Evolutionary conservation across 2,888 invertebrate genomes (phyloP).

Genomic region (Drosophila paranaensis): DNA sequence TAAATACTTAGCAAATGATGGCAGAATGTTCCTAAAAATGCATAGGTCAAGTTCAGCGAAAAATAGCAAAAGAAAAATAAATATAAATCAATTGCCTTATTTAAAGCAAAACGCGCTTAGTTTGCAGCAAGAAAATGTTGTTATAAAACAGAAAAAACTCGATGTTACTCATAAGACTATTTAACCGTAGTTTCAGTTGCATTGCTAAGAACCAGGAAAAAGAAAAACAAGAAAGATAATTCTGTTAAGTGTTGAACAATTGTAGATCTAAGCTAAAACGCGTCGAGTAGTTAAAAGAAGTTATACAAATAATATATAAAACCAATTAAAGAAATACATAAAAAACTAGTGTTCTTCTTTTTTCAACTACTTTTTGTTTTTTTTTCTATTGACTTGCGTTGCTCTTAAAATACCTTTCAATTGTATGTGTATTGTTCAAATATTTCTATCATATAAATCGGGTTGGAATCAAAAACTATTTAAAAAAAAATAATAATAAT

Average conservation of each 20-base stretch:
- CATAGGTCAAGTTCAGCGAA: slow-evolving; percentile 38
- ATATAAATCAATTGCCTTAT: slow-evolving; percentile 64
- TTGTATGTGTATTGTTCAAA: slow-evolving; percentile 61
- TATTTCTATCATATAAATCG: slow-evolving; percentile 76
- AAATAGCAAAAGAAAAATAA: slow-evolving; percentile 9
- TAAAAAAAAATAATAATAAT: slow-evolving; percentile 1
- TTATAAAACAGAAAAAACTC: slow-evolving; percentile 39
- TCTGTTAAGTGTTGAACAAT: slow-evolving; percentile 50
- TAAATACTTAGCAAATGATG: slow-evolving; percentile 55
- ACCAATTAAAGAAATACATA: slow-evolving; percentile 30
- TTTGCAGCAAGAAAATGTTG: slow-evolving; percentile 66
- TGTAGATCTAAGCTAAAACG: slow-evolving; percentile 52
- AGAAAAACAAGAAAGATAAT: slow-evolving; percentile 18
- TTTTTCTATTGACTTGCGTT: slow-evolving; percentile 43
- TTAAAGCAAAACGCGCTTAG: slow-evolving; percentile 73
- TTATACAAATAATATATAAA: slow-evolving; percentile 48
- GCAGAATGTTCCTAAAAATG: slow-evolving; percentile 71
- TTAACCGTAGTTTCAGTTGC: slow-evolving; percentile 28
- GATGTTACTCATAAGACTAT: slow-evolving; percentile 48
- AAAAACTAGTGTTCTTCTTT: slow-evolving; percentile 21
- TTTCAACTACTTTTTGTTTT: slow-evolving; percentile 34
- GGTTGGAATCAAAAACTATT: slow-evolving; percentile 17
- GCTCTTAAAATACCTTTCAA: slow-evolving; percentile 5
- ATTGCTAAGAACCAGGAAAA: slow-evolving; percentile 26
- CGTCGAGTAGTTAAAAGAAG: slow-evolving; percentile 56